Evolutionary conservation across 2,888 invertebrate genomes (phyloP), one percentile per base, ranked within the genome.

Genomic region (Marasmarcha lunaedactyla): DNA sequence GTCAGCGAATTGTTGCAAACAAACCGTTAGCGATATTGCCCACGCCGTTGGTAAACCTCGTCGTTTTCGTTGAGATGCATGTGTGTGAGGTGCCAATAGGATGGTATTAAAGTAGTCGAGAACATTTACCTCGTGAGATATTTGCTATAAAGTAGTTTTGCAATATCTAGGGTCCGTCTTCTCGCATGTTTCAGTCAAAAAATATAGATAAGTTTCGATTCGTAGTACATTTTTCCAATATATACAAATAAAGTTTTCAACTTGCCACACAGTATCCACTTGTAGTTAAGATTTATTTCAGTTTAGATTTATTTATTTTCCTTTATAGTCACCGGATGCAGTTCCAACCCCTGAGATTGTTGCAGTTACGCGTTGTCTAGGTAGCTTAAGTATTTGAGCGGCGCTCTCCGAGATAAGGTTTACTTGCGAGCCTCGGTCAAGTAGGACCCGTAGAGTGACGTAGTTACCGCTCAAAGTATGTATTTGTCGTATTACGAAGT

Each of bases 141-240:
- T 20, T 20, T 20, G 20, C 7, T 20, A 20, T 7, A 20, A 20
- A 20, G 20, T 20, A 20, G 20, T 20, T 7, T 20, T 20, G 20
- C 20, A 20, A 20, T 5, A 20, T 20, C 20, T 20, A 5, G 20
- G 20, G 20, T 20, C 20, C 20, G 7, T 20, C 20, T 7, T 20
- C 20, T 20, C 7, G 20, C 20, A 20, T 20, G 20, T 20, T 20
- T 20, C 20, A 20, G 20, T 20, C 20, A 20, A 20, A 20, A 20
- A 20, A 20, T 20, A 7, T 7, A 20, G 20, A 7, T 20, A 20
- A 20, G 20, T 20, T 20, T 20, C 20, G 20, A 20, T 20, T 20
- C 20, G 20, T 20, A n/a, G n/a, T n/a, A n/a, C n/a, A n/a, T n/a
- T n/a, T 6, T 39, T 33, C 46, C 44, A 46, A 33, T 46, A 46